Conservation (phyloP, 2,113 vertebrate genomes). For the Chaetodon trifascialis region DNA sequence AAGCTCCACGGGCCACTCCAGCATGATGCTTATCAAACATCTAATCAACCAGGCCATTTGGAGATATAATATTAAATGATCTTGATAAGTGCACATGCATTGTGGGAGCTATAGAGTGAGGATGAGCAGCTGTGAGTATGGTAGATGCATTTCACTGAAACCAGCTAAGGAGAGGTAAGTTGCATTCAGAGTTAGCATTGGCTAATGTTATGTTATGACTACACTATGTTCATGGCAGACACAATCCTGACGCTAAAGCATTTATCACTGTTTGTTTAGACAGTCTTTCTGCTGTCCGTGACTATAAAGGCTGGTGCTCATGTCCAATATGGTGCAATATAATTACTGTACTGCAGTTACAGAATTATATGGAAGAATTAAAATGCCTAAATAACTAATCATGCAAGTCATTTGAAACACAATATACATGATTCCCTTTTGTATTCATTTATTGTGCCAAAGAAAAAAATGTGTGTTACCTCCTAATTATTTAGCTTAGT, state of each 20-base stretch:
- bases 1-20: conserved; percentile 49
- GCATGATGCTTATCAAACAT: conserved; percentile 71
- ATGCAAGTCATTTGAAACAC: no score
- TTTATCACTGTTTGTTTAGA: no score
- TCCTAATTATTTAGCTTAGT: no score
- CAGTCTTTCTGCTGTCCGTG: background rate
- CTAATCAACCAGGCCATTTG: conserved; percentile 74
- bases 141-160: background rate
- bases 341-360: no score
- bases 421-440: no score
- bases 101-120: conserved; percentile 27
- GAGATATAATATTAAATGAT: conserved; percentile 69
- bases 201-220: background rate
- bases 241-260: no score
- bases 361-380: no score
- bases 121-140: background rate
- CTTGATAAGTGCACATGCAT: conserved; percentile 48
- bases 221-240: no score
- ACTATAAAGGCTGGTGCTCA: background rate
- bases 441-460: background rate
- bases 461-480: no score
- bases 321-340: background rate
- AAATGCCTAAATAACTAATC: no score
- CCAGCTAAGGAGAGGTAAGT: background rate
- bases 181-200: background rate